These are phyloP conservation scores for Athene noctua DNA, from an alignment of 2,113 vertebrate genomes.

Conservation along the genomic window DNA sequence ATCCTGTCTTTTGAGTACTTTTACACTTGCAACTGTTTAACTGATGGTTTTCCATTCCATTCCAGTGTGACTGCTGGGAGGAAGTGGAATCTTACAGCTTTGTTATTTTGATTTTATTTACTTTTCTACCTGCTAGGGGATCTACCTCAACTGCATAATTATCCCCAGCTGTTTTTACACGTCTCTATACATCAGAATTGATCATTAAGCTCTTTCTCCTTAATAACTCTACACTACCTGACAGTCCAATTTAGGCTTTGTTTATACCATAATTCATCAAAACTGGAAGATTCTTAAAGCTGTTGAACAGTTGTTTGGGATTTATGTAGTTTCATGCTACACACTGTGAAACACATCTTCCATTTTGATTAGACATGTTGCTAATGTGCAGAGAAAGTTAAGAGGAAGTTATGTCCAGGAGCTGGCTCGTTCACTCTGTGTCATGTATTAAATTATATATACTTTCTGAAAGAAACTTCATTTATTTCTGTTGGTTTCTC, in stretches of 20 bases:
- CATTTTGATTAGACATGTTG: background rate
- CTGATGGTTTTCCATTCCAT: background rate
- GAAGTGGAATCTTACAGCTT: background rate
- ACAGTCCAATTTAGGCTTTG: background rate
- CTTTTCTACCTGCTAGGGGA: background rate
- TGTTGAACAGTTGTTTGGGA: background rate
- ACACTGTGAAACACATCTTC: background rate
- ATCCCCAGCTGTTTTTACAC: background rate
- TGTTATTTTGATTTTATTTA: background rate
- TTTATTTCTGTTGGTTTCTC: background rate
- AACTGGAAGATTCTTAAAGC: background rate
- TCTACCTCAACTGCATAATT: background rate
- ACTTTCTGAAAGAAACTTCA: background rate
- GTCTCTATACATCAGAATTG: background rate
- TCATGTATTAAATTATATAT: background rate
- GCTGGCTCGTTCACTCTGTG: background rate
- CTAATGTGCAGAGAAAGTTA: background rate
- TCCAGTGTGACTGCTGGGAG: background rate
- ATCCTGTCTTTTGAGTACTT: background rate
- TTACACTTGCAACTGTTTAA: background rate
- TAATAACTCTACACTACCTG: background rate
- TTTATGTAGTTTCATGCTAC: background rate
- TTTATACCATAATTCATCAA: background rate
- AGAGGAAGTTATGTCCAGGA: background rate
- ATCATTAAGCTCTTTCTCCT: background rate